Base-by-base conservation (phyloP, 2,888 invertebrate genomes). In the Apodemia mormo region DNA sequence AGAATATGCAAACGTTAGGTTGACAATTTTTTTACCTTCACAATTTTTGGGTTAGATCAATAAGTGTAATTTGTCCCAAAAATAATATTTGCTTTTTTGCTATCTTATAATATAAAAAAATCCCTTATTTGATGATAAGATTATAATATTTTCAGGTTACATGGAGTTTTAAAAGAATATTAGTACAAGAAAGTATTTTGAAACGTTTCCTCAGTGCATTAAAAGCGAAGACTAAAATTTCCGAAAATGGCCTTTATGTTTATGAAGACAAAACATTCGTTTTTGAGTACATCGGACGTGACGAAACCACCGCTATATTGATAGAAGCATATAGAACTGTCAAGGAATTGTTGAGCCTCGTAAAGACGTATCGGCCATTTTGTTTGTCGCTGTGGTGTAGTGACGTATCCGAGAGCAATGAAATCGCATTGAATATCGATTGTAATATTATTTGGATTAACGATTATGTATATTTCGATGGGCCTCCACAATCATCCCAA, bases 311-410 rank as follows among this genome's bases (percentile, higher is more conserved):
- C 30, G 56, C 61, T 6, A 67, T 85, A 6, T 22, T 71, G 0
- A 77, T 87, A 1, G 85, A 87, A 72, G 82, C 83, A 0, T 90
- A 85, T 72, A 82, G 89, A 71, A 89, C 86, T 0, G 81, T 77
- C 0, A 86, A 85, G 71, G 89, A 89, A 68, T 72, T 87, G 37
- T 67, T 88, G 10, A 71, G 80, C 12, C 67, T 89, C 7, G 4
- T 85, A 0, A 69, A 77, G 2, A 70, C 76, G 14, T 70, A 73
- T 1, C 66, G 71, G 3, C 73, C 78, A 12, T 74, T 74, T 43
- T 83, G 77, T 64, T 65, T 86, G 6, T 87, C 88, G 0, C 72
- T 88, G 4, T 90, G 89, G 89, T 80, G 80, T 8, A 81, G 77
- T 45, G 81, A 83, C 43, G 68, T 83, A 1, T 80, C 84, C 0